Evolutionary conservation across 2,797 vertebrate species (phyloP), one percentile per base, ranked within the genome.

Genomic region (Paguma larvata): DNA sequence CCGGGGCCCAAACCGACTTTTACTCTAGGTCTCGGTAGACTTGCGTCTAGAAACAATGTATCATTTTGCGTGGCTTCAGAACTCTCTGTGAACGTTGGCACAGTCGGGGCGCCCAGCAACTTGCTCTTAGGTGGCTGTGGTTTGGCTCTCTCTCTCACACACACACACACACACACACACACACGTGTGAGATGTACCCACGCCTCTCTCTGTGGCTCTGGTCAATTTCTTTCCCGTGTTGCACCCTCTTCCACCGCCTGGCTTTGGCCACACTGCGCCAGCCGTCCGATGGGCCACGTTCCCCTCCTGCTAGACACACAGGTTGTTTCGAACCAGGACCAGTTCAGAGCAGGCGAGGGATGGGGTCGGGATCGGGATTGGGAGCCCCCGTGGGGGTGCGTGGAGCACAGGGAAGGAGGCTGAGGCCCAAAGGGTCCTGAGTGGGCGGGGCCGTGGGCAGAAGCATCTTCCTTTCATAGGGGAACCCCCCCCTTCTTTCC

Each of bases 221-320:
- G 27, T 5, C 30, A 2, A 4, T 79, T 75, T 65, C n/a, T 73
- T 70, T 75, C 67, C n/a, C 78, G 46, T 21, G 63, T 59, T 62
- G 70, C 0, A 0, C 62, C 23, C 38, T 77, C 80, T 75, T 90
- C 63, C 75, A 38, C 21, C 4, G 23, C 2, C 6, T 13, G 14
- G 13, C 44, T 30, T 0, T 5, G 46, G 46, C 7, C 3, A 27
- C n/a, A 38, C 0, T 2, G 19, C 0, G 8, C 68, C 7, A n/a
- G 10, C 0, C 2, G 3, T 21, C 44, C 4, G 44, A 3, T 13
- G 13, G 15, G 14, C 0, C 53, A 9, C 0, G 0, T 27, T 70
- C 14, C 65, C 38, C 30, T 41, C 0, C 12, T 21, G 27, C 44
- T 41, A 32, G 30, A 14, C 56, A 4, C 0, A 0, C 2, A 5